Evolutionary conservation across 2,113 vertebrate species (phyloP).

Genomic region (Cyanoliseus patagonus): DNA sequence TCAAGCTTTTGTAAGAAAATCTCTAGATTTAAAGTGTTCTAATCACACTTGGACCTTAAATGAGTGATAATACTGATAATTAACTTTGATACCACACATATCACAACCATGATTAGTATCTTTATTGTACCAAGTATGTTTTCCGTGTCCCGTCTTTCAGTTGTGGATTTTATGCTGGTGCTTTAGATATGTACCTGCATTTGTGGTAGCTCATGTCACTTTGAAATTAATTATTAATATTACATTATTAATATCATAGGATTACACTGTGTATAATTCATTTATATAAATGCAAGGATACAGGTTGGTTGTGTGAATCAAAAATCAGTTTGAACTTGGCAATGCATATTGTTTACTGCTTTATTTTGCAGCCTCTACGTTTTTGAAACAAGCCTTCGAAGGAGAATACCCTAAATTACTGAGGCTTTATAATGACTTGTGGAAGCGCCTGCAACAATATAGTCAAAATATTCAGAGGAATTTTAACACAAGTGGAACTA

Average conservation of each 20-base stretch:
- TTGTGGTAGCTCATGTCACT: neutral
- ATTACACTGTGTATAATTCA: neutral
- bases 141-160: neutral
- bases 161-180: neutral
- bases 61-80: neutral
- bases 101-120: neutral
- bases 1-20: neutral
- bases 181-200: neutral
- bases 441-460: conserved; percentile 95
- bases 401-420: conserved; percentile 96
- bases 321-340: neutral
- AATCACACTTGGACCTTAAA: neutral
- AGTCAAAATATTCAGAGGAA: conserved; percentile 86
- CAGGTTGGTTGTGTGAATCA: neutral
- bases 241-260: neutral
- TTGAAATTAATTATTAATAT: neutral
- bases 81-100: neutral
- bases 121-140: neutral
- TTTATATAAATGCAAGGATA: neutral
- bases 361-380: conserved; percentile 83
- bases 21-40: neutral
- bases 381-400: conserved; percentile 96
- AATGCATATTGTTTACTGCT: neutral
- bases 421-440: conserved; percentile 93
- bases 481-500: conserved; percentile 67